phyloP scores from a whole-genome alignment of 2,797 vertebrate genomes.

The Eidolon dupreanum region DNA sequence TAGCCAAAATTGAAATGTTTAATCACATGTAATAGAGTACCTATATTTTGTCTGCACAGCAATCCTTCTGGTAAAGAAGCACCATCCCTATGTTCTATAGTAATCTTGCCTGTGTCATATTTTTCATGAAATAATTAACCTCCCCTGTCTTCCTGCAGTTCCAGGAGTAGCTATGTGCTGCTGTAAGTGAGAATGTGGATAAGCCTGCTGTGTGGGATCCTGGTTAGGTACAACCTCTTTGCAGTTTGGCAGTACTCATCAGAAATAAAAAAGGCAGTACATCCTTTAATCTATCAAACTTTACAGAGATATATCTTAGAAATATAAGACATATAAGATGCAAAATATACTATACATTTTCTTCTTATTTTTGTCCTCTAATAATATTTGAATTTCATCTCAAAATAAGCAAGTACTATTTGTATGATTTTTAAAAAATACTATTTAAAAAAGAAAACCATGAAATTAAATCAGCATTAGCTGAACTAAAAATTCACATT shows the following conservation, averaged over 20 bases:
- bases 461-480: too few relatives aligned
- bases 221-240: neutral
- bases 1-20: neutral
- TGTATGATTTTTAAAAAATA: neutral
- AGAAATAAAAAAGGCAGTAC: neutral
- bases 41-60: neutral
- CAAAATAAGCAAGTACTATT: neutral
- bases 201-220: neutral
- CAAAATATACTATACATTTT: neutral
- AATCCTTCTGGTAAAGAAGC: neutral
- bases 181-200: neutral
- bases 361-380: neutral
- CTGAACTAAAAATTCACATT: neutral
- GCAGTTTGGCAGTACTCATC: neutral
- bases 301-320: neutral
- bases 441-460: neutral
- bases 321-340: neutral
- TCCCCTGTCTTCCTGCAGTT: neutral
- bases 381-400: neutral
- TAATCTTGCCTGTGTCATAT: neutral
- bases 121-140: neutral
- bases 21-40: neutral
- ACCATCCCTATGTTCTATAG: too few relatives aligned
- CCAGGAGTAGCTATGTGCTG: neutral
- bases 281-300: neutral